Percentiles rank a stretch among this genome's conserved stretches.
Evolutionary conservation across 2,888 invertebrate genomes (phyloP).

Genomic region (Amphipoea lucens): DNA sequence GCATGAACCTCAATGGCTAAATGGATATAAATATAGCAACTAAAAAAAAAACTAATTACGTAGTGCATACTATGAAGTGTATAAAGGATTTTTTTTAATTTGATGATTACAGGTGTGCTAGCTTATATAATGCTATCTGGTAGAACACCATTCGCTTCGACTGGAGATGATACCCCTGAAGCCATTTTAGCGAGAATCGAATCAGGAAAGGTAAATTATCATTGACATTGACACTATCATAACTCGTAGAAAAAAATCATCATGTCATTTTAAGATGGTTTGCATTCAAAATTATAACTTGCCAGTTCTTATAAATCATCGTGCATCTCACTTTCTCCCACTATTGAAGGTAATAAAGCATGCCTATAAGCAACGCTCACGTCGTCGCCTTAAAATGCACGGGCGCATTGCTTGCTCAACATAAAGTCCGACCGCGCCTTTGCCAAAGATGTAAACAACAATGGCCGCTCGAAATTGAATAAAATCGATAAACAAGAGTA

Average conservation of each 20-base stretch:
- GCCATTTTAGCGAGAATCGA: slow-evolving; percentile 98
- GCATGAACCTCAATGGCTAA: not conserved
- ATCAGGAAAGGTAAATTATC: slow-evolving; percentile 94
- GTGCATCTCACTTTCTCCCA: not conserved
- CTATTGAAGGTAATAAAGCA: not conserved
- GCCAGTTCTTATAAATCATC: not conserved
- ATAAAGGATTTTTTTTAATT: not conserved
- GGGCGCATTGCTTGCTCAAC: not conserved
- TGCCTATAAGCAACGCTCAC: too few relatives aligned
- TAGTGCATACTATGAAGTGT: not conserved
- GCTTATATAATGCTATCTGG: slow-evolving; percentile 99
- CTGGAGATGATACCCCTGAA: slow-evolving; percentile 94
- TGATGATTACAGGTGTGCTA: slow-evolving; percentile 92
- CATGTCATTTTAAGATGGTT: not conserved
- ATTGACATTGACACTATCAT: not conserved
- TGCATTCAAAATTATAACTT: not conserved
- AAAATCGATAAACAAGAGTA: too few relatives aligned
- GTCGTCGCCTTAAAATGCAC: not conserved
- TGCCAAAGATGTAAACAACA: too few relatives aligned
- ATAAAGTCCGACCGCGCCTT: not conserved
- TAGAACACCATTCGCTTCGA: slow-evolving; percentile 93
- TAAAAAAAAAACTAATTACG: not conserved
- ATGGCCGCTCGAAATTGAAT: too few relatives aligned
- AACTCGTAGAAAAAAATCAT: not conserved
- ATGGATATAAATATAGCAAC: not conserved